phyloP scores from a whole-genome alignment of 2,113 vertebrate genomes.

The Psophia crepitans region DNA sequence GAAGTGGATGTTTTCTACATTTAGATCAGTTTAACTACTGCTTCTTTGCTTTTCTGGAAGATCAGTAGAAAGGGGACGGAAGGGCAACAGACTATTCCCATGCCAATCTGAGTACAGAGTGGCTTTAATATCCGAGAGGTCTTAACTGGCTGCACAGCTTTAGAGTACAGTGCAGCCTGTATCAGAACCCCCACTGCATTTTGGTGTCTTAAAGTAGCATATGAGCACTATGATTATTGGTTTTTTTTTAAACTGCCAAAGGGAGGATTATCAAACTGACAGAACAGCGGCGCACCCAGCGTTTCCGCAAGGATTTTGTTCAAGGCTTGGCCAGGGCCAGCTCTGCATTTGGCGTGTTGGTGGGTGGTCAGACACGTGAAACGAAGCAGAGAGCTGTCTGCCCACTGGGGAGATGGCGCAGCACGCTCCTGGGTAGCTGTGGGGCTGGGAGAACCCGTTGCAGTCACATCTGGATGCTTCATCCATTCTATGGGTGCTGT shows the following conservation, averaged over 20 bases:
- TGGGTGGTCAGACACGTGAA: background rate
- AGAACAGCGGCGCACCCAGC: background rate
- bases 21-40: background rate
- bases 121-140: background rate
- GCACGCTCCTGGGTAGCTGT: background rate
- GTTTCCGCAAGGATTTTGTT: background rate
- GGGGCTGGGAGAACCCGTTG: background rate
- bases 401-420: fast-evolving
- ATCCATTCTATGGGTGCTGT: background rate
- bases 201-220: background rate
- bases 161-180: fast-evolving
- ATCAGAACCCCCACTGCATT: background rate
- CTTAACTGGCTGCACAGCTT: background rate
- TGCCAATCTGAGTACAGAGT: background rate
- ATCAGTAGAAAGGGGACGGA: background rate
- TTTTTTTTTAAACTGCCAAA: background rate
- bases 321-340: background rate
- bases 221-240: background rate
- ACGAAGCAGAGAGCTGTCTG: background rate
- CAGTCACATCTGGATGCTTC: background rate
- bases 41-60: background rate
- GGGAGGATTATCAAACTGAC: background rate
- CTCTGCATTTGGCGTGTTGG: background rate
- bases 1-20: background rate
- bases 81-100: background rate